Evolutionary conservation across 2,113 vertebrate genomes (phyloP).

Genomic region (Macrotis lagotis): DNA sequence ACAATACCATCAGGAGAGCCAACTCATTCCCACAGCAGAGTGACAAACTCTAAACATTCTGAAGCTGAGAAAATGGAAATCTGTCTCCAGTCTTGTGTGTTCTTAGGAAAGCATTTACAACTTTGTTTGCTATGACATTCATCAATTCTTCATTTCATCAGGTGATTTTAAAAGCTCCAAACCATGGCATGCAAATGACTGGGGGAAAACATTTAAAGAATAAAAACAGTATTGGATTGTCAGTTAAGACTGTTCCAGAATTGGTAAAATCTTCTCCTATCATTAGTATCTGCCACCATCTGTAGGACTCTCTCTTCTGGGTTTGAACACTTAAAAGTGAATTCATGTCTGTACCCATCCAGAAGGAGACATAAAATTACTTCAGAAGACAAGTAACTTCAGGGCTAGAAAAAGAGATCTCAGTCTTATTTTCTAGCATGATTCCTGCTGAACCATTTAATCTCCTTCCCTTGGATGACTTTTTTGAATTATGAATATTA

Average conservation of each 20-base stretch:
- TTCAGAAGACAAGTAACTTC: neutral
- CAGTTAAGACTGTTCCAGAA: neutral
- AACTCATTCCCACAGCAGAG: constrained; percentile 22
- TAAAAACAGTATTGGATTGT: neutral
- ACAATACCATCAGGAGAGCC: constrained; percentile 56
- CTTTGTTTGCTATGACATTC: constrained; percentile 42
- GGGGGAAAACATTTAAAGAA: neutral
- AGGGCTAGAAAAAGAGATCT: neutral
- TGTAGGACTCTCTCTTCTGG: neutral
- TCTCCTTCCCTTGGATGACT: neutral
- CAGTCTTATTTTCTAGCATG: neutral
- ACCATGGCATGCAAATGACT: neutral
- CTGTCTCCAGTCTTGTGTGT: constrained; percentile 36
- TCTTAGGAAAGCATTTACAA: constrained; percentile 45
- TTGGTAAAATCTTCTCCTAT: neutral
- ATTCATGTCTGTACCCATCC: neutral
- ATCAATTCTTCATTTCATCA: constrained; percentile 38
- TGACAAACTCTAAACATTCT: constrained; percentile 64
- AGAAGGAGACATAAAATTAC: neutral
- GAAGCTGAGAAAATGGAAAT: constrained; percentile 43
- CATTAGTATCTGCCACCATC: neutral
- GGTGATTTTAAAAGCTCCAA: constrained; percentile 55
- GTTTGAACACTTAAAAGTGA: neutral
- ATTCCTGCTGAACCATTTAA: neutral
- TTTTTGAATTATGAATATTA: neutral